A percentile compares a stretch with the other conserved stretches of the same genome.
Conservation (phyloP, 2,797 vertebrate genomes). For the Cyclura pinguis region DNA sequence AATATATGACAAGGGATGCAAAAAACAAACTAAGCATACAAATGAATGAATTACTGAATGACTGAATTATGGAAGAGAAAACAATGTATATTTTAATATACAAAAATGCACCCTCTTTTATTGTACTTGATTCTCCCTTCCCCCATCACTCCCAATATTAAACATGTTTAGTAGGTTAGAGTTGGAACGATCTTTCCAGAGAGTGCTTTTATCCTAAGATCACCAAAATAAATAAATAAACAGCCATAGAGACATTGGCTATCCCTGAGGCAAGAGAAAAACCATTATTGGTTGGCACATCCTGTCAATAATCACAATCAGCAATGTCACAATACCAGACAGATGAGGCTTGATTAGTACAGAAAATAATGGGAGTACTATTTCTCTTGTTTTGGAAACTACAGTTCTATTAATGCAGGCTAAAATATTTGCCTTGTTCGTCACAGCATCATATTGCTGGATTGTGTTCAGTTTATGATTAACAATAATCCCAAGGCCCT, state of each 20-base stretch:
- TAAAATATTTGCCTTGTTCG: too few species aligned
- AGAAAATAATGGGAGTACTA: too few species aligned
- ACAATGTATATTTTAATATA: background rate
- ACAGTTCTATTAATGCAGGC: too few species aligned
- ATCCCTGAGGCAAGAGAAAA: conserved; percentile 27
- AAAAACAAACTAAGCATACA: background rate
- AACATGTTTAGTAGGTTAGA: conserved; percentile 1
- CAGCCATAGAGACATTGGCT: background rate
- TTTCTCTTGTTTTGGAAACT: too few species aligned
- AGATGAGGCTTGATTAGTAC: too few species aligned
- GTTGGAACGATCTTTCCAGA: conserved; percentile 31
- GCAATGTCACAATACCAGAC: background rate
- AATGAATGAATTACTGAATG: background rate
- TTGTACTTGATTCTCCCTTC: background rate
- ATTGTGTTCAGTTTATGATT: too few species aligned
- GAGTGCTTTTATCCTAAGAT: conserved; percentile 25
- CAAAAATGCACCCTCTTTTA: background rate
- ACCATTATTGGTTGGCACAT: conserved; percentile 44
- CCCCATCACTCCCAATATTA: background rate
- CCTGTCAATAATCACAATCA: conserved; percentile 50
- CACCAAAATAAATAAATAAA: background rate
- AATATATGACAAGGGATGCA: background rate
- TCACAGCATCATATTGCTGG: too few species aligned
- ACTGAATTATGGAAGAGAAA: background rate
- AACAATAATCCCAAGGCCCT: too few species aligned